Evolutionary conservation across 2,797 vertebrate species (phyloP).

Genomic region (Microchirus variegatus): DNA sequence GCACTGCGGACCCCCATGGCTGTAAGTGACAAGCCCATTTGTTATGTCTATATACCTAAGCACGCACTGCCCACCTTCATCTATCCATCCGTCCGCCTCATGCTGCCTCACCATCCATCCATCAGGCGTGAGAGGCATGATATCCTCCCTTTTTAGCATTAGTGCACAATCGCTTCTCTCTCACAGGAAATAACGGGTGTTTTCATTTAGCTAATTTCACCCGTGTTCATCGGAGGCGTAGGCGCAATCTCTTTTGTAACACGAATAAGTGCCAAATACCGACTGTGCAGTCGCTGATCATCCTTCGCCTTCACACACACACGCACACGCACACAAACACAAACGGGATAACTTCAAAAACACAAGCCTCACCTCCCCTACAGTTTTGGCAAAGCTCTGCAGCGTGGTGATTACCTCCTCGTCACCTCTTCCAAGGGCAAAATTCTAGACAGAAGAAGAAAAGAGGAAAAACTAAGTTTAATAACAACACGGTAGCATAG

Average conservation of each 20-base stretch:
- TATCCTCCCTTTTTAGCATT: constrained; percentile 11
- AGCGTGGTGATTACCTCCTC: constrained; percentile 95
- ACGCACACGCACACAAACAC: neutral
- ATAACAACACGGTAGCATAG: constrained; percentile 19
- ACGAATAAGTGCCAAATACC: constrained; percentile 24
- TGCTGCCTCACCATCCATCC: constrained; percentile 4
- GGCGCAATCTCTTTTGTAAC: constrained; percentile 34
- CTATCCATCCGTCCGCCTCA: constrained; percentile 12
- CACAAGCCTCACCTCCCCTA: constrained; percentile 89
- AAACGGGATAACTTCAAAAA: constrained; percentile 18
- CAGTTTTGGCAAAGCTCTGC: constrained; percentile 92
- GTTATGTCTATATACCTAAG: constrained; percentile 33
- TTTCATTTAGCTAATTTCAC: constrained; percentile 38
- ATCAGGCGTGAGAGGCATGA: constrained; percentile 10
- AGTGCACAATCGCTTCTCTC: constrained; percentile 8
- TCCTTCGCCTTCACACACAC: neutral
- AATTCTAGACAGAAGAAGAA: constrained; percentile 85
- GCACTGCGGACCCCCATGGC: constrained; percentile 24
- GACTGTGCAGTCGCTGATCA: constrained; percentile 15
- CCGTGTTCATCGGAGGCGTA: neutral
- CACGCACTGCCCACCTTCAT: constrained; percentile 11
- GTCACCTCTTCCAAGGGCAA: constrained; percentile 96
- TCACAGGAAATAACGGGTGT: constrained; percentile 20
- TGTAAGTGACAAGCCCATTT: constrained; percentile 49
- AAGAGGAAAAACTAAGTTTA: neutral